Evolutionary conservation across 1,140 invertebrate species (phyloP).

Genomic region (Leucophenga varia): DNA sequence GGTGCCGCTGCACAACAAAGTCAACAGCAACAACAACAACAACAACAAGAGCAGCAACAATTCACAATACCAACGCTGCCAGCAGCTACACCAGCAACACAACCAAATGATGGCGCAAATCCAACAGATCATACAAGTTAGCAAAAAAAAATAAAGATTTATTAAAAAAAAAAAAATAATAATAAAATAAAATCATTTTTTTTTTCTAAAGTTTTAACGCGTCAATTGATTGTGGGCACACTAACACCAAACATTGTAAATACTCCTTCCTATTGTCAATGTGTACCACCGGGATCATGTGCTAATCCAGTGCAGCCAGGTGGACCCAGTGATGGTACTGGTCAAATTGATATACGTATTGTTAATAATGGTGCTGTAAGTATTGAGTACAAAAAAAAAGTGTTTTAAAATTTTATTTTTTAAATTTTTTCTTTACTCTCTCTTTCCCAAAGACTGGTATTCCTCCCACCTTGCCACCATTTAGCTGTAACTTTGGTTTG

Average conservation of each 20-base stretch:
- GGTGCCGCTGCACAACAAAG: slow-evolving; percentile 13
- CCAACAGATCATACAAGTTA: slow-evolving; percentile 30
- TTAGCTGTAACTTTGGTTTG: slow-evolving; percentile 37
- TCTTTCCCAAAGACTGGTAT: slow-evolving; percentile 17
- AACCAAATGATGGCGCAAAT: slow-evolving; percentile 31
- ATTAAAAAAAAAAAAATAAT: background rate
- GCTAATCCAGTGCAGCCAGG: slow-evolving; percentile 36
- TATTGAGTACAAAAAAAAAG: too few species aligned
- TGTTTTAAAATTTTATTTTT: too few species aligned
- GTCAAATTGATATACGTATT: slow-evolving; percentile 64
- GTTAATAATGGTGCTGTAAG: slow-evolving; percentile 59
- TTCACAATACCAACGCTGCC: too few species aligned
- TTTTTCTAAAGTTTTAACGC: slow-evolving; percentile 26
- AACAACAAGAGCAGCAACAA: too few species aligned
- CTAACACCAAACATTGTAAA: slow-evolving; percentile 23
- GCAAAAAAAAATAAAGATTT: background rate
- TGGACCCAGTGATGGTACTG: slow-evolving; percentile 53
- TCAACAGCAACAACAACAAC: slow-evolving; percentile 3
- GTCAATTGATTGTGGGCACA: slow-evolving; percentile 45
- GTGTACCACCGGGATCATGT: slow-evolving; percentile 43
- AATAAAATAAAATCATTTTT: background rate
- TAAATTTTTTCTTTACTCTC: background rate
- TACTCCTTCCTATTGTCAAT: slow-evolving; percentile 42
- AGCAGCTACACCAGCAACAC: slow-evolving; percentile 6
- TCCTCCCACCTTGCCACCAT: slow-evolving; percentile 10